Conservation (phyloP, 2,797 vertebrate species). For the Apodemus agrarius region DNA sequence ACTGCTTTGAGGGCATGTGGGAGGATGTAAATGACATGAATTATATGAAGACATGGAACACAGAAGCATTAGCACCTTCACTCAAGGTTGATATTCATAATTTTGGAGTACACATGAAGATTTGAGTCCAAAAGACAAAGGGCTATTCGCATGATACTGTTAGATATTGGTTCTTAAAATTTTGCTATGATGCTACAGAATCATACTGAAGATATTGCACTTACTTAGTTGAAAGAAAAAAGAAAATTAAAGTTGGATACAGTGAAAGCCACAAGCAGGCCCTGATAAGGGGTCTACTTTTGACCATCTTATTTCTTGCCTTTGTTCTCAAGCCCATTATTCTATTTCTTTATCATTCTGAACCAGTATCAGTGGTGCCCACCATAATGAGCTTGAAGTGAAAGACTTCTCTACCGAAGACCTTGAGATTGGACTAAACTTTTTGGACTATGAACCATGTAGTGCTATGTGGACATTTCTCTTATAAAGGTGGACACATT, state of each 20-base stretch:
- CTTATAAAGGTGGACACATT: neutral
- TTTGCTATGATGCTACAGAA: conserved; percentile 74
- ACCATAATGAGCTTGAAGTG: conserved; percentile 62
- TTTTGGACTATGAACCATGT: neutral
- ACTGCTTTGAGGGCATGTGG: conserved; percentile 49
- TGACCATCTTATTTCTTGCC: conserved; percentile 50
- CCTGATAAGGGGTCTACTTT: conserved; percentile 34
- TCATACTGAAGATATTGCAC: conserved; percentile 63
- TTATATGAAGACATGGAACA: conserved; percentile 31
- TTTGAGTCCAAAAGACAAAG: conserved; percentile 71
- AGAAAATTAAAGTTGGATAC: conserved; percentile 46
- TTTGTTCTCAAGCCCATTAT: conserved; percentile 60
- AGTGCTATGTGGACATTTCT: neutral
- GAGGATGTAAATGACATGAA: conserved; percentile 61
- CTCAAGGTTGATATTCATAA: conserved; percentile 66
- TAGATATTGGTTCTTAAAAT: conserved; percentile 73
- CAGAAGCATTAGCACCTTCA: conserved; percentile 55
- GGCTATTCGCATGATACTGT: neutral
- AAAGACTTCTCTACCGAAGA: conserved; percentile 79
- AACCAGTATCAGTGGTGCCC: neutral
- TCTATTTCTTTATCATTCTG: conserved; percentile 55
- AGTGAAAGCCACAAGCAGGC: conserved; percentile 60
- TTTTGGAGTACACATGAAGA: conserved; percentile 68
- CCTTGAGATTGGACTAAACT: conserved; percentile 72
- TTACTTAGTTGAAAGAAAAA: conserved; percentile 81